Evolutionary conservation across 2,797 vertebrate species (phyloP), one percentile per base, ranked within the genome.

Genomic region (Sebastes diploproa): DNA sequence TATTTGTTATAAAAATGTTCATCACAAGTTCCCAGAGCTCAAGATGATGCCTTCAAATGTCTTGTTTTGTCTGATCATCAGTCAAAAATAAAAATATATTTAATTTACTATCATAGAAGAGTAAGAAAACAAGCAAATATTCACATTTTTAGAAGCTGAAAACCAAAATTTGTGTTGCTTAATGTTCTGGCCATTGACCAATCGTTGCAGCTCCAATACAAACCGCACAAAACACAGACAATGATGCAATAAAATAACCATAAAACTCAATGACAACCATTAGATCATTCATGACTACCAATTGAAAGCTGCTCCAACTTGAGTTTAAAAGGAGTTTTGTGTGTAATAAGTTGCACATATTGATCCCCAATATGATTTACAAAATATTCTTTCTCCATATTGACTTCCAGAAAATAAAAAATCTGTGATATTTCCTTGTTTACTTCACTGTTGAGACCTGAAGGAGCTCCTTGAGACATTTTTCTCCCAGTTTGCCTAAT

Each of bases 381-480:
- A 10, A 54, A 66, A 6, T 30, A n/a, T 27, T 77, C 25, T 32
- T 54, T 27, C 60, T 14, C 13, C 56, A 29, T 11, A 12, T 50
- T 46, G 14, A 66, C 25, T 42, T 38, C 5, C 4, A 22, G 30
- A 29, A 7, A 30, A 36, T 25, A 27, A 12, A 58, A 63, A 18
- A 29, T 64, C 2, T 5, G 14, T 22, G 6, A 32, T 30, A 18
- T 60, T 63, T 72, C n/a, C 25, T 75, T 36, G 30, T 68, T 65
- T 50, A 22, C 59, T 76, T 78, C 56, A 34, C 34, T 46, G 50
- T 1, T 7, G 76, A n/a, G 73, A 75, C 77, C 14, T 70, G 32
- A 70, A 54, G 68, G 23, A 67, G 64, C 46, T 23, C 27, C 25
- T 52, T 1, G 2, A 73, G 58, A 55, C 63, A 29, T 77, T 70